Evolutionary conservation across 30 jellyfish, hydroid and myxozoan species (phyloP).

Genomic region (Rhopilema esculentum): DNA sequence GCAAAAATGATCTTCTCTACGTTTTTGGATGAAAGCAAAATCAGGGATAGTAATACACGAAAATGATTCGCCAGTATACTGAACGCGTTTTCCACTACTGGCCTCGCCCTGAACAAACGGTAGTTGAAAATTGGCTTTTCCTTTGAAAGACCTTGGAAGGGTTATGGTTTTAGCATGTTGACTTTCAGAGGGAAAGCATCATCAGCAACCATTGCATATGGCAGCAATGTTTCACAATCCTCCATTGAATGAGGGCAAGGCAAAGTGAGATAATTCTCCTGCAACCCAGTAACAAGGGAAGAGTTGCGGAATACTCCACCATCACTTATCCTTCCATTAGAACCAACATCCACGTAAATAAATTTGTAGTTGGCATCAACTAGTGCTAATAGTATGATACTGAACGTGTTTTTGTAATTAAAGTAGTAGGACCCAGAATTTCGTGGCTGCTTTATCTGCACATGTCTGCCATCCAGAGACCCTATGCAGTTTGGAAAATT

Average conservation of each 20-base stretch:
- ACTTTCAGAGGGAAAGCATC: slow-evolving; percentile 59
- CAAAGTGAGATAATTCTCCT: not conserved
- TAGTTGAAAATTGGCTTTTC: slow-evolving; percentile 28
- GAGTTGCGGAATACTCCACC: slow-evolving; percentile 9
- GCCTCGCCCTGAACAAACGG: slow-evolving; percentile 24
- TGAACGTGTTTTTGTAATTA: slow-evolving; percentile 57
- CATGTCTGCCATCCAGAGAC: slow-evolving; percentile 70
- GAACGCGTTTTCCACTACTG: slow-evolving; percentile 27
- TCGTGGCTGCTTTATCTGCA: slow-evolving; percentile 43
- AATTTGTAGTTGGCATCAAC: slow-evolving; percentile 72
- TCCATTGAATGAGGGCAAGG: not conserved
- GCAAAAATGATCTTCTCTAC: not conserved
- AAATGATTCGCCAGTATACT: slow-evolving; percentile 15
- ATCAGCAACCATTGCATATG: slow-evolving; percentile 51
- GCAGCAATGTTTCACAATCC: slow-evolving; percentile 22
- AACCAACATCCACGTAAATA: slow-evolving; percentile 59
- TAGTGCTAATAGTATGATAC: slow-evolving; percentile 57
- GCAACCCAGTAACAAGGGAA: not conserved
- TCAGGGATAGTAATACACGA: not conserved
- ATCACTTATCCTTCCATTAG: slow-evolving; percentile 40
- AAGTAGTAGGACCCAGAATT: slow-evolving; percentile 59
- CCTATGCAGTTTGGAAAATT: slow-evolving; percentile 49
- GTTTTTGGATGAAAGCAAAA: not conserved
- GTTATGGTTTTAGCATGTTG: slow-evolving; percentile 31
- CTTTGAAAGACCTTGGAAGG: not conserved